phyloP scores from a whole-genome alignment of 2,888 invertebrate species.

The Standfussiana lucernea region DNA sequence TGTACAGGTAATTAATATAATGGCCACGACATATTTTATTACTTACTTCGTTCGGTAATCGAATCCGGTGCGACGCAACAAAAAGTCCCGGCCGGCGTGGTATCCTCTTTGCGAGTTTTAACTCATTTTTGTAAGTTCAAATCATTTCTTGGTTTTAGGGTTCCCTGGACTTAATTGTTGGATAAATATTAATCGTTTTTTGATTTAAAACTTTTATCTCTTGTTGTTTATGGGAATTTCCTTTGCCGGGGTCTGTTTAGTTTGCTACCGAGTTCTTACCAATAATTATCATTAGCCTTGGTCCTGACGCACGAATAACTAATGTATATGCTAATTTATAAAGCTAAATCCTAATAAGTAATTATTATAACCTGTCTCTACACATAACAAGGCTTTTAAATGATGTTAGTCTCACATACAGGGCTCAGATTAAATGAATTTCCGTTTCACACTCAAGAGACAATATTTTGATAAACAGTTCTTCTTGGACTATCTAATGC shows the following conservation, averaged over 20 bases:
- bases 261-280: not conserved
- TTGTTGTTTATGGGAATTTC: too few species aligned
- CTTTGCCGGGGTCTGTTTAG: not conserved
- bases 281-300: not conserved
- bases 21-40: slow-evolving; percentile 69
- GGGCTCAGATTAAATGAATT: not conserved
- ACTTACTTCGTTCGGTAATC: slow-evolving; percentile 68
- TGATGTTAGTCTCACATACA: not conserved
- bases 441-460: not conserved
- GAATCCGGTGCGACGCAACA: slow-evolving; percentile 64
- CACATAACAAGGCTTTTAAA: not conserved
- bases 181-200: slow-evolving; percentile 27
- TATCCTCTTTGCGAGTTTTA: slow-evolving; percentile 70
- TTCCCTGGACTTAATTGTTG: slow-evolving; percentile 48
- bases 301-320: too few species aligned
- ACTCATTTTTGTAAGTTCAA: slow-evolving; percentile 77
- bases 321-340: too few species aligned
- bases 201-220: not conserved
- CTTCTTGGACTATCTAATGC: not conserved
- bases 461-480: not conserved
- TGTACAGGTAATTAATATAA: slow-evolving; percentile 67
- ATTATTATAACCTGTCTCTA: not conserved
- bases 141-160: slow-evolving; percentile 74
- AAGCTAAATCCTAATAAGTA: not conserved
- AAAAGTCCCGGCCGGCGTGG: slow-evolving; percentile 63